A percentile compares a stretch with the other conserved stretches of the same genome.
phyloP scores from a whole-genome alignment of 2,113 vertebrate species.

The Leucoraja erinaceus region DNA sequence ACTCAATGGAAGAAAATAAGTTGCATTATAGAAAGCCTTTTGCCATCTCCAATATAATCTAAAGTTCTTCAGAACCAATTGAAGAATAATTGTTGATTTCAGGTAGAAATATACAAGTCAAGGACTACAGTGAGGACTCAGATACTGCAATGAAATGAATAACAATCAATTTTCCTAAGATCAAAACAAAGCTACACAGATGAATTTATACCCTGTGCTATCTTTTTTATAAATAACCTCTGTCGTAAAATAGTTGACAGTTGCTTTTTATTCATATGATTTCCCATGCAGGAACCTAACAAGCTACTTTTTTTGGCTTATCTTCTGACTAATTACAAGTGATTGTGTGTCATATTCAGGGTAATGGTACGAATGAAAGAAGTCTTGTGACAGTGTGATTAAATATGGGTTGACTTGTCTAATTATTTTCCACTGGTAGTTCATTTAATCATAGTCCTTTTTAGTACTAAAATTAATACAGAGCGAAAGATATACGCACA shows the following conservation, averaged over 20 bases:
- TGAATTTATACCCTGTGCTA: too few relatives aligned
- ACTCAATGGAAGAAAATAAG: background rate
- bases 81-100: too few relatives aligned
- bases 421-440: background rate
- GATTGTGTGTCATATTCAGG: background rate
- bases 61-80: background rate
- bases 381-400: background rate
- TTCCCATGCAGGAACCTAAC: background rate
- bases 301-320: background rate
- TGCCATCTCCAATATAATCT: background rate
- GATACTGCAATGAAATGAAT: too few relatives aligned
- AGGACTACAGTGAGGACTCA: too few relatives aligned
- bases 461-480: background rate
- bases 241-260: too few relatives aligned
- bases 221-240: too few relatives aligned
- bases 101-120: too few relatives aligned
- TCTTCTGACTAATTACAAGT: background rate
- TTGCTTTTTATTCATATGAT: background rate
- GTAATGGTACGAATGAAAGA: background rate
- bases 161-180: too few relatives aligned
- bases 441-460: background rate
- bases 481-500: background rate
- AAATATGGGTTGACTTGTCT: background rate
- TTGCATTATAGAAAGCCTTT: background rate
- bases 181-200: too few relatives aligned